phyloP scores from a whole-genome alignment of 2,888 invertebrate genomes.

The Periphyllus acericola region DNA sequence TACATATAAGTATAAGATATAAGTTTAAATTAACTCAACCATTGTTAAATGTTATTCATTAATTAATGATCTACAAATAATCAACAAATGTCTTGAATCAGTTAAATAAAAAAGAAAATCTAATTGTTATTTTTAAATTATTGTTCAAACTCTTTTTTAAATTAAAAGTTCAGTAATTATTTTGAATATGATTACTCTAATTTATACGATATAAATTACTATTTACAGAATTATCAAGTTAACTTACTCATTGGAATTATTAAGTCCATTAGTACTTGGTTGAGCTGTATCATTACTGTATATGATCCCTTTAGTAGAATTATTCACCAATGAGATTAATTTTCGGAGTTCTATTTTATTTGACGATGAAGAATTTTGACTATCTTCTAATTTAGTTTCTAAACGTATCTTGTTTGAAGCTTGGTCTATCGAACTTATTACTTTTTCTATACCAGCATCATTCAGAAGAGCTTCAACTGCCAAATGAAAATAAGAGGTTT shows the following conservation, averaged over 20 bases:
- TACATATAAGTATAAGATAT: too few relatives aligned
- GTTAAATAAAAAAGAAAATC: too few relatives aligned
- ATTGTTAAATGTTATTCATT: too few relatives aligned
- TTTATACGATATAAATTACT: too few relatives aligned
- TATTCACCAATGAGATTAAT: neutral
- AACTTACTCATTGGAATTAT: neutral
- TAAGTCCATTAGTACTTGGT: neutral
- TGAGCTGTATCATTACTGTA: neutral
- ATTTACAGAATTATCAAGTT: too few relatives aligned
- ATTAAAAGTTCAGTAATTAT: too few relatives aligned
- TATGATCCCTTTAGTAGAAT: neutral
- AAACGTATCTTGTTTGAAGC: constrained; percentile 6
- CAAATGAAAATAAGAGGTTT: neutral
- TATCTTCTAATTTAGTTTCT: neutral
- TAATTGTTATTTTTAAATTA: too few relatives aligned
- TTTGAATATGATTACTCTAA: too few relatives aligned
- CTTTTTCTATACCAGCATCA: neutral
- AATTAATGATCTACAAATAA: too few relatives aligned
- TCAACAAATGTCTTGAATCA: too few relatives aligned
- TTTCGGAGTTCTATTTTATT: neutral
- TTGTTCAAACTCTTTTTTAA: too few relatives aligned
- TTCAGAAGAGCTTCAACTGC: neutral
- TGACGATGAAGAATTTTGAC: neutral
- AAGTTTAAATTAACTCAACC: too few relatives aligned
- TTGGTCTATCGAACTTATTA: neutral